Evolutionary conservation across 2,797 vertebrate species (phyloP).

Genomic region (Onychomys torridus): DNA sequence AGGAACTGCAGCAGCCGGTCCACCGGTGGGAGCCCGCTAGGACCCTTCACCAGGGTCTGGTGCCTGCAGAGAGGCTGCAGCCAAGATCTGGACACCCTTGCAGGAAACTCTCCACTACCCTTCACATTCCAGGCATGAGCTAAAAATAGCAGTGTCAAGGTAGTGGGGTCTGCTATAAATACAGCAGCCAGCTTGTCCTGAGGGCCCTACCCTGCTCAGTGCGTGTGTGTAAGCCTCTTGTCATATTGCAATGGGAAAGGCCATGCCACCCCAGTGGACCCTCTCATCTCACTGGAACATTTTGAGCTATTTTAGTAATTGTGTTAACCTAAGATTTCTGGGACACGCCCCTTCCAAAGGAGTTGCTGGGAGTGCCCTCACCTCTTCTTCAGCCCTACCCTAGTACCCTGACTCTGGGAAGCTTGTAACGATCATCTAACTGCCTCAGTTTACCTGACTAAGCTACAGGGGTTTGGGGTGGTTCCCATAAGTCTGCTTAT

Average conservation of each 20-base stretch:
- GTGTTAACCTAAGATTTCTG: background rate
- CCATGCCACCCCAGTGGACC: background rate
- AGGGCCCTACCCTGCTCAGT: background rate
- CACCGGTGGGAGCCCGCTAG: slow-evolving; percentile 90
- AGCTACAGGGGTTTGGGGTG: rapidly evolving
- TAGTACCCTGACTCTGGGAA: background rate
- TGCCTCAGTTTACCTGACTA: background rate
- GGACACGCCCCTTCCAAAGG: background rate
- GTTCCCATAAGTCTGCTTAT: background rate
- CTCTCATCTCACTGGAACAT: background rate
- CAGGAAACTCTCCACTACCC: background rate
- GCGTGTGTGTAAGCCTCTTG: background rate
- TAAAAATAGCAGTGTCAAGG: slow-evolving; percentile 63
- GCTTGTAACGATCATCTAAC: background rate
- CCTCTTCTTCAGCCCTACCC: no score
- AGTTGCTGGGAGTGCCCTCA: background rate
- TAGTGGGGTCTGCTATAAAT: slow-evolving; percentile 48
- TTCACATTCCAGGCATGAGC: slow-evolving; percentile 45
- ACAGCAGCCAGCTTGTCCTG: background rate
- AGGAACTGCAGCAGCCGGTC: slow-evolving; percentile 93
- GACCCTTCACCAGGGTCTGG: slow-evolving; percentile 91
- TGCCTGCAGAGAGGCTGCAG: slow-evolving; percentile 84
- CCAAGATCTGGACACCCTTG: background rate
- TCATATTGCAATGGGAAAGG: background rate
- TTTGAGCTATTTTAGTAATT: background rate